Percentiles rank a stretch among this genome's conserved stretches.
Conservation (phyloP, 1,140 invertebrate species). For the Diachasma alloeum region DNA sequence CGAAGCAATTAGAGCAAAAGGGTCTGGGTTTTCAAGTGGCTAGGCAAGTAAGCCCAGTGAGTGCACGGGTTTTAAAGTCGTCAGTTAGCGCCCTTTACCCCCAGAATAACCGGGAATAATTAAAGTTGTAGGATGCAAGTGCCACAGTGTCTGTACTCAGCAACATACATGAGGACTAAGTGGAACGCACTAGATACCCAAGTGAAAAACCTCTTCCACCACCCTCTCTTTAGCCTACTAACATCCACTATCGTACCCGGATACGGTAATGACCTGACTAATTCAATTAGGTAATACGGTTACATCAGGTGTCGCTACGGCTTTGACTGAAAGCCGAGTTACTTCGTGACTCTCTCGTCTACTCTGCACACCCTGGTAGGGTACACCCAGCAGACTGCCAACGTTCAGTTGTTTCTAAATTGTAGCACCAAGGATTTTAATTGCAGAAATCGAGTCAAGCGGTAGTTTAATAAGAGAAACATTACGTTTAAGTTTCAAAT, state of each 20-base stretch:
- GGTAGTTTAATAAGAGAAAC: not conserved
- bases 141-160: not conserved
- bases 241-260: not conserved
- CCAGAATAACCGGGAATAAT: not conserved
- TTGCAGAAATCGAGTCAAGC: not conserved
- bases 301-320: conserved; percentile 13
- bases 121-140: not conserved
- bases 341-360: not conserved
- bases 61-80: not conserved
- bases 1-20: not conserved
- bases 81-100: not conserved
- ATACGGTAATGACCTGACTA: conserved; percentile 15
- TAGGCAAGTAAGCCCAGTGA: not conserved
- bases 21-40: not conserved
- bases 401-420: conserved; percentile 14
- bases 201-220: not conserved
- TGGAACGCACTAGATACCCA: not conserved
- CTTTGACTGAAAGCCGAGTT: conserved; percentile 1
- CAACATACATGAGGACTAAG: not conserved
- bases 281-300: conserved; percentile 24
- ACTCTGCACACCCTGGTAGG: not conserved
- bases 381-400: too few relatives aligned
- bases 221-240: not conserved
- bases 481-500: conserved; percentile 8
- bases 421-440: conserved; percentile 9